These are phyloP conservation scores for Hyphantria cunea DNA, from an alignment of 1,140 invertebrate genomes.

Conservation along the genomic window DNA sequence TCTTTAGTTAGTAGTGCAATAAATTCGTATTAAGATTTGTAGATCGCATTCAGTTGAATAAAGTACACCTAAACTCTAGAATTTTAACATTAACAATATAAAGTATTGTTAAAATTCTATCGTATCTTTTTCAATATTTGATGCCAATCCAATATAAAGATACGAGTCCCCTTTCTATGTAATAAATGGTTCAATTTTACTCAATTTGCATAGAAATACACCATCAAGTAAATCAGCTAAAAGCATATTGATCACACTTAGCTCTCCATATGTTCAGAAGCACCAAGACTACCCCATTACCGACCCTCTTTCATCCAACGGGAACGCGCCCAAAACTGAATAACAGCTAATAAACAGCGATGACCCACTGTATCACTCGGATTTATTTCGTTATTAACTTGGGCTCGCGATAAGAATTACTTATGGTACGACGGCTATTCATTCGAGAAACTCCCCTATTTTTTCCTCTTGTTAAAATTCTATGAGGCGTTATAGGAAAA, in stretches of 20 bases:
- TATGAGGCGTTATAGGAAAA: constrained; percentile 16
- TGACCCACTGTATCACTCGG: constrained; percentile 28
- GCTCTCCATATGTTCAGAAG: neutral
- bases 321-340: constrained; percentile 10
- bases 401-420: constrained; percentile 30
- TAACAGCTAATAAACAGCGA: constrained; percentile 30
- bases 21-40: too few relatives aligned
- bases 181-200: too few relatives aligned
- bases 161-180: too few relatives aligned
- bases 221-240: too few relatives aligned
- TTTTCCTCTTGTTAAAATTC: constrained; percentile 1
- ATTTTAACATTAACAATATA: too few relatives aligned
- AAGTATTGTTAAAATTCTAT: too few relatives aligned
- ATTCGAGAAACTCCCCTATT: neutral
- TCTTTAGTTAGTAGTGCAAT: too few relatives aligned
- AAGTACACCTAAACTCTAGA: too few relatives aligned
- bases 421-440: constrained; percentile 8
- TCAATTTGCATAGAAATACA: too few relatives aligned
- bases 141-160: too few relatives aligned
- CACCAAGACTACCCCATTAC: neutral
- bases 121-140: too few relatives aligned
- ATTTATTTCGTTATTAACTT: constrained; percentile 34
- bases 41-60: too few relatives aligned
- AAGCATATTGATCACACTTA: neutral
- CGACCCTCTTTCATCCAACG: neutral